These are phyloP conservation scores for Callimorpha dominula DNA, from an alignment of 2,888 invertebrate species.

Conservation along the genomic window DNA sequence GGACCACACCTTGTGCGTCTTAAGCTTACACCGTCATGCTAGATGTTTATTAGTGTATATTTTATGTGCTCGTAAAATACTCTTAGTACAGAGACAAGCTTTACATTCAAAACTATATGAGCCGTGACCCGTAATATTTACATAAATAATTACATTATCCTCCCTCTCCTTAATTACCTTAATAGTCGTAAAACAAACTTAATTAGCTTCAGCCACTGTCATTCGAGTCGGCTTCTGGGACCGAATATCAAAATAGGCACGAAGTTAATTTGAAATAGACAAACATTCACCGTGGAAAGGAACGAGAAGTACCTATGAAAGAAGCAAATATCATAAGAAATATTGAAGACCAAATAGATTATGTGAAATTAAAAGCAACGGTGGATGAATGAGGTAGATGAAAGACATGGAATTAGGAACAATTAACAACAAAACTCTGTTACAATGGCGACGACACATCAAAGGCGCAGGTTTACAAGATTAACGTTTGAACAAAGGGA, in stretches of 20 bases:
- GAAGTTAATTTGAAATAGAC: slow-evolving; percentile 36
- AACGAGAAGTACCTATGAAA: slow-evolving; percentile 20
- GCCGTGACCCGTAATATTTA: slow-evolving; percentile 52
- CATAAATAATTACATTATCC: slow-evolving; percentile 54
- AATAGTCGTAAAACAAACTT: slow-evolving; percentile 55
- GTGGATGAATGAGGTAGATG: slow-evolving; percentile 53
- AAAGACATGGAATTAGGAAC: slow-evolving; percentile 61
- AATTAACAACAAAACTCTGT: slow-evolving; percentile 62
- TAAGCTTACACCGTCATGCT: slow-evolving; percentile 36
- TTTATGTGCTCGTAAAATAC: slow-evolving; percentile 47
- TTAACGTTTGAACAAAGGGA: slow-evolving; percentile 63
- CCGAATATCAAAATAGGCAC: slow-evolving; percentile 47
- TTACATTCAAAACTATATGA: slow-evolving; percentile 47
- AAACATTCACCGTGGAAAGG: slow-evolving; percentile 21
- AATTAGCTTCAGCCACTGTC: slow-evolving; percentile 46
- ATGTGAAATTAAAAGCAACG: slow-evolving; percentile 54
- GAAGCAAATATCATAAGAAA: slow-evolving; percentile 37
- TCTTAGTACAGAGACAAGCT: slow-evolving; percentile 31
- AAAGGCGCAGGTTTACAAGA: slow-evolving; percentile 66
- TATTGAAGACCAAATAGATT: slow-evolving; percentile 52
- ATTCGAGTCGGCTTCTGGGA: slow-evolving; percentile 42
- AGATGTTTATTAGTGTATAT: slow-evolving; percentile 51
- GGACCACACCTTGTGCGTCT: slow-evolving; percentile 68
- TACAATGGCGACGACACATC: slow-evolving; percentile 57
- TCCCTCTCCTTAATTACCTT: slow-evolving; percentile 48